phyloP scores from a whole-genome alignment of 2,797 vertebrate species.

The Rhinoraja longicauda region DNA sequence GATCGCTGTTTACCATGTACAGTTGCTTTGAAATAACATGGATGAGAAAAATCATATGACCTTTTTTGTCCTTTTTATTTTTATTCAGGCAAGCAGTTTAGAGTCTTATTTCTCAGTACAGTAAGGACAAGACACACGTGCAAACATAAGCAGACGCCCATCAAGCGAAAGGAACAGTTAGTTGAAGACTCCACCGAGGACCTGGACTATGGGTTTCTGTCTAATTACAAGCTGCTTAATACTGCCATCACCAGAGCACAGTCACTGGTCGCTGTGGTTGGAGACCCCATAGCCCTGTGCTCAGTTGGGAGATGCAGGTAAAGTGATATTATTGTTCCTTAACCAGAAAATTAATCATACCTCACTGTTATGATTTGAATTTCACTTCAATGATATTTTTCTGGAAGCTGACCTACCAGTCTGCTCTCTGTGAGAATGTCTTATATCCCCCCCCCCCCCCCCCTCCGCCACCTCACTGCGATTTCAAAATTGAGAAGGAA shows the following conservation, averaged over 20 bases:
- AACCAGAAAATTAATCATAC: neutral
- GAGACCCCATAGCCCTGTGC: constrained; percentile 94
- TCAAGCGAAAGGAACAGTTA: constrained; percentile 95
- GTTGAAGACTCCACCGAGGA: constrained; percentile 96
- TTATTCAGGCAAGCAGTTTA: constrained; percentile 86
- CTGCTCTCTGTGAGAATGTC: neutral
- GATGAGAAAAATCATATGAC: neutral
- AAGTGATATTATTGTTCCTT: constrained; percentile 33
- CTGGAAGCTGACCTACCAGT: neutral
- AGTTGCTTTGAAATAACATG: neutral
- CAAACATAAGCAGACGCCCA: constrained; percentile 97
- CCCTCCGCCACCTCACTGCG: too few relatives aligned
- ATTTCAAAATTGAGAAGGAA: neutral
- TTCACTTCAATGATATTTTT: neutral
- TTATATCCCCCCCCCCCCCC: too few relatives aligned
- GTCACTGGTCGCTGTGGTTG: constrained; percentile 93
- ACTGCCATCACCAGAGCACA: constrained; percentile 97
- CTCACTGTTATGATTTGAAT: neutral
- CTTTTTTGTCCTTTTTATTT: constrained; percentile 54
- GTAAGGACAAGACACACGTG: constrained; percentile 94
- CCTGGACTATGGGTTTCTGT: constrained; percentile 95
- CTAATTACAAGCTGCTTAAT: constrained; percentile 98
- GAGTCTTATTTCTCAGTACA: constrained; percentile 95
- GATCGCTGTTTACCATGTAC: neutral
- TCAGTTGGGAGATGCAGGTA: constrained; percentile 98